These are phyloP conservation scores for Pseudomugil gertrudae DNA, from an alignment of 2,797 vertebrate genomes.

Conservation along the genomic window DNA sequence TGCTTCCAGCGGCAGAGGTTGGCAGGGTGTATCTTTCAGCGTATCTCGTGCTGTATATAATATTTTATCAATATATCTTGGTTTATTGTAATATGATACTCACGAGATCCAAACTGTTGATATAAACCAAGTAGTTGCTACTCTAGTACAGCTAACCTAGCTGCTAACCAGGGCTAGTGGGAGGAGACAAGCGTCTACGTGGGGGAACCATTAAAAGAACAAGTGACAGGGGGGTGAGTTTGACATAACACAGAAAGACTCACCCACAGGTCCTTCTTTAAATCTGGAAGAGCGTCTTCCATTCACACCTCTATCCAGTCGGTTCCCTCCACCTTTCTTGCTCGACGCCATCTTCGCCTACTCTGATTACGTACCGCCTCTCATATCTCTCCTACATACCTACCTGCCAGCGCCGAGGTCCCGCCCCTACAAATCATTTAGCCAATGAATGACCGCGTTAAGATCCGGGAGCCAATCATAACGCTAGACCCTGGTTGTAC, in stretches of 20 bases:
- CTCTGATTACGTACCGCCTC: conserved; percentile 65
- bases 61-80: not conserved
- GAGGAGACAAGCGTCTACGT: conserved; percentile 6
- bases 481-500: conserved; percentile 1
- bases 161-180: conserved; percentile 50
- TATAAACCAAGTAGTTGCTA: conserved; percentile 16
- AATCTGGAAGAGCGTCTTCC: conserved; percentile 78
- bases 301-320: conserved; percentile 75
- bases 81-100: not conserved
- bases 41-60: too few relatives aligned
- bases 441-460: conserved; percentile 49
- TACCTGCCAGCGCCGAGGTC: conserved; percentile 38
- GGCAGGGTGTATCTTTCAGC: not conserved
- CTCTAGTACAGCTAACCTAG: conserved; percentile 38
- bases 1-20: not conserved
- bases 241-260: conserved; percentile 19
- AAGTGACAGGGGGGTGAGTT: conserved; percentile 2
- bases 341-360: conserved; percentile 83
- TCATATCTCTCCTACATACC: conserved; percentile 52
- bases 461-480: conserved; percentile 60
- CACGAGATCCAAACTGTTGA: conserved; percentile 13
- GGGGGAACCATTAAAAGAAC: not conserved
- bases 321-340: conserved; percentile 70
- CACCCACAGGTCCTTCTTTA: conserved; percentile 80
- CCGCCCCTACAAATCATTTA: conserved; percentile 45